Evolutionary conservation across 2,888 invertebrate species (phyloP), one percentile per base, ranked within the genome.

Genomic region (Cosmia pyralina): DNA sequence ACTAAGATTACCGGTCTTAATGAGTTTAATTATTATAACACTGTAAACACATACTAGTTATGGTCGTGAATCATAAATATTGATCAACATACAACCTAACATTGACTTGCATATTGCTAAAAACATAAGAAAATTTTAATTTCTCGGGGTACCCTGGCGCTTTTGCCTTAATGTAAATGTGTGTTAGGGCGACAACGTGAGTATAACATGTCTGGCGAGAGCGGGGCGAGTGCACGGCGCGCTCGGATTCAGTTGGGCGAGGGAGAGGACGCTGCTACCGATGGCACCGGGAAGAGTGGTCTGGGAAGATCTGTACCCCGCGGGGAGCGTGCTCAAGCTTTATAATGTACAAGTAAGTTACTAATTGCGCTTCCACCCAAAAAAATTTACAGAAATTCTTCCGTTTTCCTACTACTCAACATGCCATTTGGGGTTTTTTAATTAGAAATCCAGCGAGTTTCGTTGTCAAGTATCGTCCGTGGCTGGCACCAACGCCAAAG

Each of bases 231-330:
- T 96, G 5, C 97, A 97, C 78, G 97, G 97, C 1, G 97, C 97
- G 53, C 96, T 98, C 70, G 98, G 98, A 7, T 98, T 98, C 90
- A 98, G 98, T 88, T 98, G 98, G 98, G 98, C 98, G 0, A 97
- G 98, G 83, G 98, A 98, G 88, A 97, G 97, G 72, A 97, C 97
- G 15, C 94, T 98, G 19, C 96, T 98, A 38, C 97, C 97, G 63
- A 96, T 98, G 75, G 97, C 97, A 68, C 98, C 98, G 0, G 97
- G 97, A 10, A 96, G 96, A n/a, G 98, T 98, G 87, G 98, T 98
- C 85, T 98, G 98, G 97, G 98, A 98, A 90, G 98, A 98, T 88
- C 96, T 98, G 44, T 98, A 97, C 91, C 98, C 98, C 0, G 97
- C 98, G 74, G 98, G 98, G 13, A 98, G 98, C 88, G 98, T 98